phyloP scores from a whole-genome alignment of 2,113 vertebrate genomes.

The Cyprichromis sp. region DNA sequence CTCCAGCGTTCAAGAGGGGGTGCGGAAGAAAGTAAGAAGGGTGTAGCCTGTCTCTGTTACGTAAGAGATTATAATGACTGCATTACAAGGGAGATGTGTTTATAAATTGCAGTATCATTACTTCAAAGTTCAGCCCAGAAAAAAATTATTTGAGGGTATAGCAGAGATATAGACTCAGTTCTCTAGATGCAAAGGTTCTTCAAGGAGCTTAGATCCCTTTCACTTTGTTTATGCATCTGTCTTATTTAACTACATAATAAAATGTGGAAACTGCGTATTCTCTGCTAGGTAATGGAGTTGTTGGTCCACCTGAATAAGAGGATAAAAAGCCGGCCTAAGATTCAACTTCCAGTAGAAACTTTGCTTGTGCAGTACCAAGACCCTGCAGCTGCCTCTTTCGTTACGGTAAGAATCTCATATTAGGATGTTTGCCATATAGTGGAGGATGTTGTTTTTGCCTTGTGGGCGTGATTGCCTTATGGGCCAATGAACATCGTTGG shows the following conservation, averaged over 20 bases:
- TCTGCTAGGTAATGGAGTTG: slow-evolving; percentile 91
- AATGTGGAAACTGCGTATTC: neutral
- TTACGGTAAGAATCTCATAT: slow-evolving; percentile 75
- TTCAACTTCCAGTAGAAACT: slow-evolving; percentile 95
- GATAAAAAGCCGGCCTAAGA: slow-evolving; percentile 95
- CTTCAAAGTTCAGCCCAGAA: neutral
- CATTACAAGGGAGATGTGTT: neutral
- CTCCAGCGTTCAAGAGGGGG: slow-evolving; percentile 95
- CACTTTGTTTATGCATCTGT: neutral
- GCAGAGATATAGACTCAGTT: neutral
- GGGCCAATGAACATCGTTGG: too few relatives aligned
- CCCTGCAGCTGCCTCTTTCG: slow-evolving; percentile 94
- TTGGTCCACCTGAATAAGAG: slow-evolving; percentile 96
- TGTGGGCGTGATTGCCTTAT: neutral
- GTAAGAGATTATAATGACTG: neutral
- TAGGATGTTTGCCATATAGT: neutral
- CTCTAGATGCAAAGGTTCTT: neutral
- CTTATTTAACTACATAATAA: neutral
- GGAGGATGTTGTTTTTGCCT: neutral
- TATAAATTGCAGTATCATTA: neutral
- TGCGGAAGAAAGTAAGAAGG: slow-evolving; percentile 91
- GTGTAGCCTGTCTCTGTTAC: neutral
- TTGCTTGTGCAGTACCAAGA: slow-evolving; percentile 96
- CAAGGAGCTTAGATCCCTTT: neutral
- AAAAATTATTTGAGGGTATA: neutral